These are phyloP conservation scores for Odobenus rosmarus DNA, from an alignment of 2,113 vertebrate species.

Conservation along the genomic window DNA sequence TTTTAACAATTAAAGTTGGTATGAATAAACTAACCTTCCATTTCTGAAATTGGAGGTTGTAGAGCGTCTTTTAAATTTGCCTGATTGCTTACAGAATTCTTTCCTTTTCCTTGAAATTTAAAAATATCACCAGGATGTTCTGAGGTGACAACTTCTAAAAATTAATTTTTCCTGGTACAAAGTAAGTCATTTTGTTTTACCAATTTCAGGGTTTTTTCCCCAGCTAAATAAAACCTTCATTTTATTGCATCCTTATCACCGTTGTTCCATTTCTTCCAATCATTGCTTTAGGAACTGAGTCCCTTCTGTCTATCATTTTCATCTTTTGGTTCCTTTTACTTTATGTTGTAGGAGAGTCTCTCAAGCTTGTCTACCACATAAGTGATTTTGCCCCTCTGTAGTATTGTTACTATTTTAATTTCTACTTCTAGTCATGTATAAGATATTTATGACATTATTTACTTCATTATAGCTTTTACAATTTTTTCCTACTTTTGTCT, in stretches of 20 bases:
- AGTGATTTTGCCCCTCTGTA: not conserved
- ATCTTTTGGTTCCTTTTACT: not conserved
- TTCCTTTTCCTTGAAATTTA: not conserved
- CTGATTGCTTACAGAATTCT: not conserved
- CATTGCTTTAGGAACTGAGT: slow-evolving; percentile 6
- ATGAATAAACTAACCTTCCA: not conserved
- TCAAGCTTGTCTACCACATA: not conserved
- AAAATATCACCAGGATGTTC: not conserved
- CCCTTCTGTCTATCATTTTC: not conserved
- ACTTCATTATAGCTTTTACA: not conserved
- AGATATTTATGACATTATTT: not conserved
- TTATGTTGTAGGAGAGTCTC: not conserved
- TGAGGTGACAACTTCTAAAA: not conserved
- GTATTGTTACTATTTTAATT: slow-evolving; percentile 10
- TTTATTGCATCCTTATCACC: not conserved
- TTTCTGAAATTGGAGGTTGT: not conserved
- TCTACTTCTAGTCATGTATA: not conserved
- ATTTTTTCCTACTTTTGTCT: not conserved
- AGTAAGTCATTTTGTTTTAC: not conserved
- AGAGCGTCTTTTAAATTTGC: not conserved
- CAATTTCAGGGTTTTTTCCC: not conserved
- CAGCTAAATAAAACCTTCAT: not conserved
- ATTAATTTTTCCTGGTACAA: not conserved
- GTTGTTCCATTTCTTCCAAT: not conserved
- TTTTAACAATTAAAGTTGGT: not conserved